phyloP scores from a whole-genome alignment of 2,888 invertebrate species.

The Zootermopsis nevadensis region DNA sequence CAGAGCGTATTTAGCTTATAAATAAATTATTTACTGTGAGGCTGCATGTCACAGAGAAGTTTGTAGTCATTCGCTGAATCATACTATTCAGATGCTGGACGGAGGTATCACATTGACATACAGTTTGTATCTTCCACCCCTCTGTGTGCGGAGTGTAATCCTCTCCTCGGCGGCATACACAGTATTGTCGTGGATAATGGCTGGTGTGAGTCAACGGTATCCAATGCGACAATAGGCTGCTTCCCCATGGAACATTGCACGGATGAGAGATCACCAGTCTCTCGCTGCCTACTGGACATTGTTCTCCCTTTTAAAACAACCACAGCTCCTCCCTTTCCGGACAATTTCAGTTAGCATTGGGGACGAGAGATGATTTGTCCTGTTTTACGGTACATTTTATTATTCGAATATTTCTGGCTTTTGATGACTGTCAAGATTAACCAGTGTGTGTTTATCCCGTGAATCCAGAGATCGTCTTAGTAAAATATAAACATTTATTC shows the following conservation, averaged over 20 bases:
- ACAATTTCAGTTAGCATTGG: neutral
- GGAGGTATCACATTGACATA: neutral
- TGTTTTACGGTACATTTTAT: too few species aligned
- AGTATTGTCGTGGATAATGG: slow-evolving; percentile 30
- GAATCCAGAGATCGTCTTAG: too few species aligned
- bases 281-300: neutral
- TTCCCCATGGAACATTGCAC: neutral
- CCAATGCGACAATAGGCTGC: neutral
- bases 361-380: too few species aligned
- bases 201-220: slow-evolving; percentile 30
- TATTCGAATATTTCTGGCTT: too few species aligned
- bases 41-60: neutral
- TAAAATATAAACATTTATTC: too few species aligned
- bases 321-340: neutral
- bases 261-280: neutral
- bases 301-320: neutral
- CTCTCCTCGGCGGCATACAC: neutral
- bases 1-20: too few species aligned
- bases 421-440: too few species aligned
- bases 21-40: too few species aligned
- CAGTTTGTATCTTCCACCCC: neutral
- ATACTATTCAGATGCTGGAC: neutral
- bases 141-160: neutral
- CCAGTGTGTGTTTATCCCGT: too few species aligned
- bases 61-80: neutral